Evolutionary conservation across 2,797 vertebrate species (phyloP).

Genomic region (Sebastolobus altivelis): DNA sequence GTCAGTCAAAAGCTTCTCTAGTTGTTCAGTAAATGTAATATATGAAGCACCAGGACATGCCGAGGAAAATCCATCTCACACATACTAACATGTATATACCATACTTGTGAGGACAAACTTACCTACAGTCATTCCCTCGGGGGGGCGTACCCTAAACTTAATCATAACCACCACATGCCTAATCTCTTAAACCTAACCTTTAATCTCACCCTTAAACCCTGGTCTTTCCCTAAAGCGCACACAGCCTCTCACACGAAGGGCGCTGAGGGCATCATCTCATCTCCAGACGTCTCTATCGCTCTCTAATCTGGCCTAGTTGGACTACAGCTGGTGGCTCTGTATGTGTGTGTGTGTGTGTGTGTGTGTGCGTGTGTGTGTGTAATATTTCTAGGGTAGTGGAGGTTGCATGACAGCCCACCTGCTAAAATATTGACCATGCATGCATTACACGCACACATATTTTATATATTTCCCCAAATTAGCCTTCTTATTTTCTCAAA

Average conservation of each 20-base stretch:
- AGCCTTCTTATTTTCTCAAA: too few relatives aligned
- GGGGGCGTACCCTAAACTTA: not conserved
- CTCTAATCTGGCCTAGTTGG: constrained; percentile 10
- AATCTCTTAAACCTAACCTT: not conserved
- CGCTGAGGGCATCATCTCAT: not conserved
- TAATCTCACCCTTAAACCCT: not conserved
- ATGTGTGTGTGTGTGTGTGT: not conserved
- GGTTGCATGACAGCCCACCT: constrained; percentile 1
- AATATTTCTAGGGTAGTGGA: not conserved
- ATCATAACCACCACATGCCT: not conserved
- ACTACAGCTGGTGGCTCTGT: constrained; percentile 4
- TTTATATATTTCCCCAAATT: not conserved
- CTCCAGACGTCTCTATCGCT: constrained; percentile 6
- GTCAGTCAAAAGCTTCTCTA: too few relatives aligned
- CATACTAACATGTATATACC: too few relatives aligned
- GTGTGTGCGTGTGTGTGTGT: not conserved
- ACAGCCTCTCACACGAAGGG: not conserved
- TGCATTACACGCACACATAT: not conserved
- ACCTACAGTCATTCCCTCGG: not conserved
- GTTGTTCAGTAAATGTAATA: too few relatives aligned
- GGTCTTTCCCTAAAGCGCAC: not conserved
- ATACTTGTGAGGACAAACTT: not conserved
- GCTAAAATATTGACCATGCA: constrained; percentile 10
- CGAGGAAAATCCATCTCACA: too few relatives aligned
- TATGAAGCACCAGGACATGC: too few relatives aligned